A percentile compares a stretch with the other conserved stretches of the same genome.
These are phyloP conservation scores for Podiceps cristatus DNA, from an alignment of 2,113 vertebrate genomes.

Conservation along the genomic window DNA sequence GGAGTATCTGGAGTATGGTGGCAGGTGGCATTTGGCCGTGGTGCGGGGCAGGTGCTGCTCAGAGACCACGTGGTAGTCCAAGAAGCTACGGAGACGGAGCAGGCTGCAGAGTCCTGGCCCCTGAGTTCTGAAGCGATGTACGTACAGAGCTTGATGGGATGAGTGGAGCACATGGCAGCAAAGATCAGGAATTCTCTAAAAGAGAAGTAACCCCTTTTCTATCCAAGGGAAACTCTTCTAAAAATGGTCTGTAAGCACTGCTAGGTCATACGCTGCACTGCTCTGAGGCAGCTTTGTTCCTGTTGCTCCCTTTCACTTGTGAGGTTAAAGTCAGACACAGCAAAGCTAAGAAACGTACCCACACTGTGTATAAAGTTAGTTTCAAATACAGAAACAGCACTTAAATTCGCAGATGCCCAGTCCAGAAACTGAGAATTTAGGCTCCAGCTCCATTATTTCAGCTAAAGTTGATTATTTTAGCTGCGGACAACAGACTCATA, in stretches of 20 bases:
- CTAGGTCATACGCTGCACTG: background rate
- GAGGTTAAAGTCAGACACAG: background rate
- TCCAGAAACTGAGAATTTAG: background rate
- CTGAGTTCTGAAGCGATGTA: background rate
- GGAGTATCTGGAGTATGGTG: rapidly evolving
- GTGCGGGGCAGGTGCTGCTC: background rate
- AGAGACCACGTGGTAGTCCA: rapidly evolving
- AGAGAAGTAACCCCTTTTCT: background rate
- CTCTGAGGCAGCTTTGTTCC: background rate
- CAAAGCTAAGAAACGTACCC: background rate
- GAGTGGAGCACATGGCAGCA: rapidly evolving
- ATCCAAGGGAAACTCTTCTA: background rate
- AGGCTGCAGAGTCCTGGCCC: background rate
- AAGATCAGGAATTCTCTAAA: background rate
- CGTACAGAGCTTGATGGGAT: background rate
- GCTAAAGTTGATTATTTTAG: background rate
- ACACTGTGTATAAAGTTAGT: background rate
- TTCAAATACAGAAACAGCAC: background rate
- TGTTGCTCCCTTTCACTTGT: background rate
- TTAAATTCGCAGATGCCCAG: background rate
- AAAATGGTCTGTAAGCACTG: background rate
- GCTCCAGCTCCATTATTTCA: background rate
- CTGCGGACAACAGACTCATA: background rate
- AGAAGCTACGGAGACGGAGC: background rate
- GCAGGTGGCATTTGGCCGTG: background rate